Conservation (phyloP, 1,140 invertebrate species). For the Cryptotermes secundus region DNA sequence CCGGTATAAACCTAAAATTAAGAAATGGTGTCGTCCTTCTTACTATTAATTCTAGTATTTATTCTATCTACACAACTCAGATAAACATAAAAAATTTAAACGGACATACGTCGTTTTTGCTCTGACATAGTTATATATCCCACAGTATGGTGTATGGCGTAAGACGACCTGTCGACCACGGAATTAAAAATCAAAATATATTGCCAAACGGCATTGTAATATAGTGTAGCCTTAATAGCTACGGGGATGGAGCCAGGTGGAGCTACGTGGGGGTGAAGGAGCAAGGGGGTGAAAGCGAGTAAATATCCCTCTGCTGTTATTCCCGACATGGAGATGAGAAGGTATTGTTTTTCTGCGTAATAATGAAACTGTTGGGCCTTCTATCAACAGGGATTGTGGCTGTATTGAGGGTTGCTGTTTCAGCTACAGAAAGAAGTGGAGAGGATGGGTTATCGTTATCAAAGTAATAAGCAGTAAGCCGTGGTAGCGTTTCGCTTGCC, state of each 20-base stretch:
- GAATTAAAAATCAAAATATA: slow-evolving; percentile 34
- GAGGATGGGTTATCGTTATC: too few relatives aligned
- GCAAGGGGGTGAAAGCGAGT: background rate
- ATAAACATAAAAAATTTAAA: too few relatives aligned
- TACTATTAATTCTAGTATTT: too few relatives aligned
- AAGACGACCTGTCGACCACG: slow-evolving; percentile 25
- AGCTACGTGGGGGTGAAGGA: background rate
- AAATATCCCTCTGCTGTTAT: background rate
- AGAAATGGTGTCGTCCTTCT: too few relatives aligned
- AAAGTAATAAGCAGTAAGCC: too few relatives aligned
- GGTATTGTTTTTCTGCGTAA: slow-evolving; percentile 17
- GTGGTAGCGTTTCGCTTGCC: too few relatives aligned
- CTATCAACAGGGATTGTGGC: background rate
- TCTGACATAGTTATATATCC: background rate
- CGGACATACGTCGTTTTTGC: background rate
- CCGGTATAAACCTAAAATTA: too few relatives aligned
- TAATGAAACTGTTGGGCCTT: slow-evolving; percentile 16
- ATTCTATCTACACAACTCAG: too few relatives aligned
- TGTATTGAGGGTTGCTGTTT: background rate
- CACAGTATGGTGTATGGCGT: background rate
- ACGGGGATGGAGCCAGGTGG: background rate
- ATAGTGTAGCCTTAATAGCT: background rate
- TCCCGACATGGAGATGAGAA: slow-evolving; percentile 18
- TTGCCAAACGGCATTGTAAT: slow-evolving; percentile 27
- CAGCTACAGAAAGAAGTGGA: background rate